A percentile compares a stretch with the other conserved stretches of the same genome.
Conservation (phyloP, 2,888 invertebrate species). For the Agrotis segetum region DNA sequence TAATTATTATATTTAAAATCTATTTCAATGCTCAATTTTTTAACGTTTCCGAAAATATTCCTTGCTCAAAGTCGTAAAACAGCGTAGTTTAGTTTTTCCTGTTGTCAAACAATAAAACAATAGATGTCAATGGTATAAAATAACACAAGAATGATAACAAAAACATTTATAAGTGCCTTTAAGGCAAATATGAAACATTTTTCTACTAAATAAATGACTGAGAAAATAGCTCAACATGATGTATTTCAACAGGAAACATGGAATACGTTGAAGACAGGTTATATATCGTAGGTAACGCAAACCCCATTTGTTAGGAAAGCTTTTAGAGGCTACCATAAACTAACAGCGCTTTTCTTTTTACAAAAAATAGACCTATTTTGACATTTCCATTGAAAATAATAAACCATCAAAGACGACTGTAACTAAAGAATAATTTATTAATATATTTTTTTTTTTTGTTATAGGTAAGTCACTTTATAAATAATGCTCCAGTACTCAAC, state of each 20-base stretch:
- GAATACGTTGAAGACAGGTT: slow-evolving; percentile 79
- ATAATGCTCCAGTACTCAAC: slow-evolving; percentile 4
- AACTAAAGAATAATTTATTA: slow-evolving; percentile 13
- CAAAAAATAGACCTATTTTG: slow-evolving; percentile 7
- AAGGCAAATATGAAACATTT: slow-evolving; percentile 76
- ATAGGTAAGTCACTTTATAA: slow-evolving; percentile 55
- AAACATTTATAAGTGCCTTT: slow-evolving; percentile 49
- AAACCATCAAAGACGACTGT: neutral
- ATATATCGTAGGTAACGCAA: slow-evolving; percentile 79
- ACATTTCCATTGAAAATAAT: slow-evolving; percentile 29
- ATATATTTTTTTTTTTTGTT: slow-evolving; percentile 47
- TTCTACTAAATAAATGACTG: slow-evolving; percentile 79
- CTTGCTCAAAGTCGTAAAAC: slow-evolving; percentile 13
- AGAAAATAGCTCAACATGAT: slow-evolving; percentile 81
- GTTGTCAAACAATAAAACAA: slow-evolving; percentile 7
- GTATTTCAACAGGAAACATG: slow-evolving; percentile 81
- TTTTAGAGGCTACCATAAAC: slow-evolving; percentile 74
- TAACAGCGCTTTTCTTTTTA: slow-evolving; percentile 68
- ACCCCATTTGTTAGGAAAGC: slow-evolving; percentile 77
- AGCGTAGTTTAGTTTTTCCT: slow-evolving; percentile 2
- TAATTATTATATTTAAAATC: neutral
- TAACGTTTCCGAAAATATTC: neutral
- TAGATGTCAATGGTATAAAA: slow-evolving; percentile 12
- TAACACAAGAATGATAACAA: slow-evolving; percentile 36
- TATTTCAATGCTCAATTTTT: neutral